Evolutionary conservation across 2,888 invertebrate species (phyloP).

Genomic region (Micoletzkya japonica): DNA sequence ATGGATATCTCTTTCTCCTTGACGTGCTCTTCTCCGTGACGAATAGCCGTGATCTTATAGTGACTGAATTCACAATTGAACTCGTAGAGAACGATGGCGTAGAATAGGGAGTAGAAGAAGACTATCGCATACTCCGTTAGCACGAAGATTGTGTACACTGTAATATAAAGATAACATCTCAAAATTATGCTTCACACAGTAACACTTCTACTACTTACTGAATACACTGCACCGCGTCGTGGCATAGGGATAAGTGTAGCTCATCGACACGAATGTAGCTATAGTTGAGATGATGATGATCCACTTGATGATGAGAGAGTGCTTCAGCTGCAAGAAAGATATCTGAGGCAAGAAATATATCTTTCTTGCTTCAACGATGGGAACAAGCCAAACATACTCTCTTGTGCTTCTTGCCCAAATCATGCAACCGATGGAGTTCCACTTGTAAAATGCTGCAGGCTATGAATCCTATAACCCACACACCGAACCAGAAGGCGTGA

Average conservation of each 20-base stretch:
- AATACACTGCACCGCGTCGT: constrained; percentile 6
- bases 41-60: constrained; percentile 3
- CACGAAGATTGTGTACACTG: constrained; percentile 25
- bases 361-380: background rate
- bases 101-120: constrained; percentile 18
- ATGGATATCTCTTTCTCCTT: too few relatives aligned
- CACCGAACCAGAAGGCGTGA: background rate
- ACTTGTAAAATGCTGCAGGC: constrained; percentile 1
- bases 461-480: constrained; percentile 9
- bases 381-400: background rate
- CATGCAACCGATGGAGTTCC: constrained; percentile 16
- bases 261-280: constrained; percentile 4
- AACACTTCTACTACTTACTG: background rate
- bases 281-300: constrained; percentile 13
- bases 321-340: constrained; percentile 6
- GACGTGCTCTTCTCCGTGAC: constrained; percentile 9
- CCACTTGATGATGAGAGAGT: constrained; percentile 3
- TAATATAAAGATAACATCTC: background rate
- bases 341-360: background rate
- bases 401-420: constrained; percentile 16
- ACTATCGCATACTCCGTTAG: background rate
- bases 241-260: constrained; percentile 17
- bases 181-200: background rate
- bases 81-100: constrained; percentile 20
- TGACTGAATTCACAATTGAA: constrained; percentile 10